Base-by-base conservation (phyloP, 2,797 vertebrate genomes). In the Coregonus ussuriensis region DNA sequence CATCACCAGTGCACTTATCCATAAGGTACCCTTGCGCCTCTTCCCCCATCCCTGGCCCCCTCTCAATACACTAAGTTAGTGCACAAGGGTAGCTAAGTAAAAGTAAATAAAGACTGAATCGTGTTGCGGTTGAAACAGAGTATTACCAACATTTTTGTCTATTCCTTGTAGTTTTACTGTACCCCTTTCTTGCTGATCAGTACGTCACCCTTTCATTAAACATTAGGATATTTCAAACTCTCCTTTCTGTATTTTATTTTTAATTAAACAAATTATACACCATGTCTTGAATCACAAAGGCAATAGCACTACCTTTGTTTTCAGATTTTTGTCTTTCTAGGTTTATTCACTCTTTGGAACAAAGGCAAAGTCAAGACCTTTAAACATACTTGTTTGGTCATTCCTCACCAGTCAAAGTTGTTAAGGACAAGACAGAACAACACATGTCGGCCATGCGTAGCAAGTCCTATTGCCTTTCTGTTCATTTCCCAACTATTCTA, bases 171-270 rank as follows among this genome's bases (percentile, higher is more conserved):
- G 93, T 93, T 95, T 94, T 93, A 92, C 93, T 95, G 94, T 95
- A 93, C 90, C 91, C 90, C 79, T 88, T 90, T 87, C 81, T 87
- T 90, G 89, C 90, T 94, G 91, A 93, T 94, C 92, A 92, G 88
- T 87, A 89, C 90, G 85, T 90, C 90, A 93, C 87, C 87, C 87
- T 92, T 91, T 94, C 92, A 95, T 95, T 95, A 95, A 95, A 95
- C 89, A 86, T 92, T 94, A 95, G 95, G 91, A 93, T 91, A 91
- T 94, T 94, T 94, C 86, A 92, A 94, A 93, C 90, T 85, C 85
- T 77, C 82, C 82, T 89, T 92, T 92, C 90, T 93, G 89, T 93
- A 91, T 89, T 86, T 90, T 90, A 89, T 92, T 84, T 85, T 85
- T 47, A 82, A 84, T 89, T 83, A 85, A 91, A 89, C 77, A 71